Evolutionary conservation across 2,113 vertebrate species (phyloP).

Genomic region (Canis aureus): DNA sequence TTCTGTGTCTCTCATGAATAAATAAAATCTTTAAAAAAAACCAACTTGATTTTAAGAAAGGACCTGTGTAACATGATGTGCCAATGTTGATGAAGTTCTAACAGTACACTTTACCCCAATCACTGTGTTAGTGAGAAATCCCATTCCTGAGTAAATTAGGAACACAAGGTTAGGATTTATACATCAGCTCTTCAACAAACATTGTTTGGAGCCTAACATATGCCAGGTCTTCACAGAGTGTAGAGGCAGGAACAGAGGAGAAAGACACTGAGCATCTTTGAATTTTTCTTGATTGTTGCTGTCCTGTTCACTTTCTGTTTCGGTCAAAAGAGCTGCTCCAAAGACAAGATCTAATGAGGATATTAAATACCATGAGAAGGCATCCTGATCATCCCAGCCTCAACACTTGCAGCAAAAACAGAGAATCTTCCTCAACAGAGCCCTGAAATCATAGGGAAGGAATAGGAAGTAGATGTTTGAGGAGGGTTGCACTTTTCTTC

Average conservation of each 20-base stretch:
- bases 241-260: not conserved
- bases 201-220: not conserved
- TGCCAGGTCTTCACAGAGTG: not conserved
- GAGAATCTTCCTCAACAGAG: not conserved
- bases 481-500: not conserved
- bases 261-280: not conserved
- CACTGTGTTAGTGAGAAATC: not conserved
- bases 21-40: too few species aligned
- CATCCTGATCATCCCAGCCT: not conserved
- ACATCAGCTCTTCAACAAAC: not conserved
- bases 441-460: not conserved
- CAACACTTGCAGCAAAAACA: not conserved
- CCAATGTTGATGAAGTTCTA: not conserved
- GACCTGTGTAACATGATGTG: too few species aligned
- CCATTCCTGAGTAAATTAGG: not conserved
- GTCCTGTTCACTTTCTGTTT: not conserved
- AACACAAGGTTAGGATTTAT: not conserved
- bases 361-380: not conserved
- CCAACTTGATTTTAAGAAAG: not conserved
- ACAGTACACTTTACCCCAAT: not conserved
- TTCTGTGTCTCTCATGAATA: too few species aligned
- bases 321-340: not conserved
- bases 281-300: not conserved
- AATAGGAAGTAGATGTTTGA: not conserved
- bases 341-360: not conserved